Evolutionary conservation across 2,113 vertebrate species (phyloP).

Genomic region (Solea solea): DNA sequence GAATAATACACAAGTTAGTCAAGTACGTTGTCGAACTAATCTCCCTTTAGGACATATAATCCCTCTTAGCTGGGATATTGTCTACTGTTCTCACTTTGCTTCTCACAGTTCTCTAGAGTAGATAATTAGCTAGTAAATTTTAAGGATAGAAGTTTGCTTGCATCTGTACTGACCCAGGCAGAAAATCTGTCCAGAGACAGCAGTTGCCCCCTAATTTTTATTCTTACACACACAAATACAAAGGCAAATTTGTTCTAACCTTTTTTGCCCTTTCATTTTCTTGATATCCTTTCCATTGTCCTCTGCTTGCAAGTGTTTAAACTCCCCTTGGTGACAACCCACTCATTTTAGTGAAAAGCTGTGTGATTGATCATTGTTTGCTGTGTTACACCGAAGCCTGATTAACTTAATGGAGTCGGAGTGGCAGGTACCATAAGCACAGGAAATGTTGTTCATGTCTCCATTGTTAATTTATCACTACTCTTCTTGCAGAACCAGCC

Average conservation of each 20-base stretch:
- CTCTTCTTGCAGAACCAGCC: slow-evolving; percentile 45
- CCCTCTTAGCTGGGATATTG: slow-evolving; percentile 48
- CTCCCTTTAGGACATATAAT: slow-evolving; percentile 58
- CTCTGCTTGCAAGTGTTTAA: slow-evolving; percentile 9
- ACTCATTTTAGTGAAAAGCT: slow-evolving; percentile 24
- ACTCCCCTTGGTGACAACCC: slow-evolving; percentile 22
- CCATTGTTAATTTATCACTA: slow-evolving; percentile 69
- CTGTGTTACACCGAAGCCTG: slow-evolving; percentile 62
- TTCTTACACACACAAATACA: slow-evolving; percentile 20
- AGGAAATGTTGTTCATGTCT: slow-evolving; percentile 45
- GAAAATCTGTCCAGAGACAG: slow-evolving; percentile 32
- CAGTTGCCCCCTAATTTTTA: slow-evolving; percentile 14
- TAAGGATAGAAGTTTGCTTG: slow-evolving; percentile 28
- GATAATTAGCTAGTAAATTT: slow-evolving; percentile 50
- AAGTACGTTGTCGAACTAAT: slow-evolving; percentile 52
- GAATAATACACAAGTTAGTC: slow-evolving; percentile 64
- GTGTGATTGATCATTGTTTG: slow-evolving; percentile 63
- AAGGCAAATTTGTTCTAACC: slow-evolving; percentile 15
- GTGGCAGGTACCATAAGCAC: slow-evolving; percentile 63
- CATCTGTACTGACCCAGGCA: slow-evolving; percentile 62
- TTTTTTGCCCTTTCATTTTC: slow-evolving; percentile 28
- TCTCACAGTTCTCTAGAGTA: slow-evolving; percentile 42
- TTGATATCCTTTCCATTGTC: slow-evolving; percentile 18
- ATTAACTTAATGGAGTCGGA: slow-evolving; percentile 79
- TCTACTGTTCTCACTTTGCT: slow-evolving; percentile 40